phyloP scores from a whole-genome alignment of 2,113 vertebrate species.

The Bubo bubo region DNA sequence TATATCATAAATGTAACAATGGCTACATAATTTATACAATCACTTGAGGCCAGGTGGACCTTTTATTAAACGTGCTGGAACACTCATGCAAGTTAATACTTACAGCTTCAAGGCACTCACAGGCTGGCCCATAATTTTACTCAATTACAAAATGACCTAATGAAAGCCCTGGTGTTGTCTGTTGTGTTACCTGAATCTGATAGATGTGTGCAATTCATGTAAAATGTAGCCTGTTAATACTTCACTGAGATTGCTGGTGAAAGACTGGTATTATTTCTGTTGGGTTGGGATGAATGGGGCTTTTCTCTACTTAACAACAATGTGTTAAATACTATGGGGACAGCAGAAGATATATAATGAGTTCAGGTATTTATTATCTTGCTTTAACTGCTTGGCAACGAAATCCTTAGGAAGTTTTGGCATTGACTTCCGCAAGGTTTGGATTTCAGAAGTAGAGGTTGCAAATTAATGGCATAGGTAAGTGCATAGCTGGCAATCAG shows the following conservation, averaged over 20 bases:
- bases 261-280: not conserved
- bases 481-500: not conserved
- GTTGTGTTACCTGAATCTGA: not conserved
- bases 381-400: not conserved
- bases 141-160: not conserved
- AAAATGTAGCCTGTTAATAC: not conserved
- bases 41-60: not conserved
- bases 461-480: not conserved
- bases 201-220: not conserved
- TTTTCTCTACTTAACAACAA: not conserved
- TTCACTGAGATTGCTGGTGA: not conserved
- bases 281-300: not conserved
- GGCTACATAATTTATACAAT: not conserved
- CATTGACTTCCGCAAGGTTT: not conserved
- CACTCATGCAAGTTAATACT: not conserved
- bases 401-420: not conserved
- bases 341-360: not conserved
- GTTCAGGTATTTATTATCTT: not conserved
- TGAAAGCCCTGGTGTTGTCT: not conserved
- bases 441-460: not conserved
- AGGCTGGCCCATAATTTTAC: not conserved
- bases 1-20: not conserved
- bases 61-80: not conserved
- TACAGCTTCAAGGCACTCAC: not conserved
- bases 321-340: not conserved